Conservation (phyloP, 2,113 vertebrate genomes). For the Hyperopisus bebe region DNA sequence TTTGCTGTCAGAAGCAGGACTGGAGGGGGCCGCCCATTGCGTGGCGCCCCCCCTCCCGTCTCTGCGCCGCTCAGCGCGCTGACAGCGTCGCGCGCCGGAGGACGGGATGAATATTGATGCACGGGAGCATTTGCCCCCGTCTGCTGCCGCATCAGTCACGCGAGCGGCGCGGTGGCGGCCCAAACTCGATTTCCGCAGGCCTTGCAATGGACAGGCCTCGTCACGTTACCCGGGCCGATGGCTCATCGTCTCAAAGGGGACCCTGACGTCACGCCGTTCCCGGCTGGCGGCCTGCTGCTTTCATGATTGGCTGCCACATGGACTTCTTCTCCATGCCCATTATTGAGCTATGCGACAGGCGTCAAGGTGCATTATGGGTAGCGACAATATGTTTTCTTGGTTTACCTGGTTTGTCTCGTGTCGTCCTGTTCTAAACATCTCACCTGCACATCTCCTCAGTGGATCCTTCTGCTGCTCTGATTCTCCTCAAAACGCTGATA, state of each 20-base stretch:
- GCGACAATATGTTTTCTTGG: not conserved
- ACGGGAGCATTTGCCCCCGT: conserved; percentile 46
- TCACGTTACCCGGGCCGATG: not conserved
- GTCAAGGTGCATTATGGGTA: not conserved
- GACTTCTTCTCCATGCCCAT: not conserved
- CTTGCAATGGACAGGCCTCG: conserved; percentile 24
- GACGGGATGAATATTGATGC: conserved; percentile 48
- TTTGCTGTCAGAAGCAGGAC: not conserved
- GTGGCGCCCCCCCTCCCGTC: not conserved
- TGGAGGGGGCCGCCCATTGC: not conserved
- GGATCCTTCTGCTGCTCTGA: not conserved
- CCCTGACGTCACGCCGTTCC: not conserved
- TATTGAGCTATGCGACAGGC: not conserved
- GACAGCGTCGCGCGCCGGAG: conserved; percentile 38
- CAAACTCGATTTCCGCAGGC: conserved; percentile 51
- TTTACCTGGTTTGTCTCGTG: not conserved
- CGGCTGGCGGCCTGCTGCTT: not conserved
- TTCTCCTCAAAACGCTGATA: not conserved
- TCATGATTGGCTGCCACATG: not conserved
- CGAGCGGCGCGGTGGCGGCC: conserved; percentile 47
- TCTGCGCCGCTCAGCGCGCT: conserved; percentile 25
- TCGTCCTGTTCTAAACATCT: not conserved
- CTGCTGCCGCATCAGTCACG: conserved; percentile 35
- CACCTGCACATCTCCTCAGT: not conserved
- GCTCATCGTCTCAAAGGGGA: not conserved